Evolutionary conservation across 2,888 invertebrate species (phyloP), one percentile per base, ranked within the genome.

Genomic region (Pachymerium ferrugineum): DNA sequence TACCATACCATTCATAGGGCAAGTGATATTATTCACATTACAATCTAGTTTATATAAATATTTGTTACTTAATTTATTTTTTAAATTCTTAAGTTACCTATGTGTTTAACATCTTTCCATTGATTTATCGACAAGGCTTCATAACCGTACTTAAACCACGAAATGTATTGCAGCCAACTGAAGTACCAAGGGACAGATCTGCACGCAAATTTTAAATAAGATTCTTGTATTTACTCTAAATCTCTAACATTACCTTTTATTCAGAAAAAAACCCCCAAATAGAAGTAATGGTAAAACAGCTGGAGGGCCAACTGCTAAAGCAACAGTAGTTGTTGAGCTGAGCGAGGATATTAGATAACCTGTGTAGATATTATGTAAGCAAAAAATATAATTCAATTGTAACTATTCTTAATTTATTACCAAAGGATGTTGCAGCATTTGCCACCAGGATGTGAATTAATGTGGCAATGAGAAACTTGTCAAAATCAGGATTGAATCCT

Each of bases 261-360:
- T 97, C 54, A 97, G 85, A 84, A 96, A 96, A 86, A 94, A 96
- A 62, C 97, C 97, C 75, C 97, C 97, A 81, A 98, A 97, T 19
- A 98, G 85, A 83, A 97, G 86, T 82, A 97, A 91, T 0, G 97
- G 97, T 75, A 97, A 93, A 78, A 97, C 90, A 75, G 96, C 86
- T 3, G 97, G 93, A 0, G 97, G 94, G 0, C 94, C 93, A 73
- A 97, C 87, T 0, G 95, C 92, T 1, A 96, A 85, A 0, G 96
- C 96, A 88, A 96, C 91, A 68, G 92, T 90, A 3, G 93, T 88
- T 76, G 89, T 90, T 75, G 88, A 89, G 78, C 94, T 91, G 0
- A 91, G 85, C 78, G 95, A 94, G 0, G 97, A 96, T 80, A 97
- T 90, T 78, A 96, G 85, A 83, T 97, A 97, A 42, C 97, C 94